Evolutionary conservation across 37 sponge, comb jelly and placozoan genomes (phyloP).

Genomic region (Bolinopsis microptera): DNA sequence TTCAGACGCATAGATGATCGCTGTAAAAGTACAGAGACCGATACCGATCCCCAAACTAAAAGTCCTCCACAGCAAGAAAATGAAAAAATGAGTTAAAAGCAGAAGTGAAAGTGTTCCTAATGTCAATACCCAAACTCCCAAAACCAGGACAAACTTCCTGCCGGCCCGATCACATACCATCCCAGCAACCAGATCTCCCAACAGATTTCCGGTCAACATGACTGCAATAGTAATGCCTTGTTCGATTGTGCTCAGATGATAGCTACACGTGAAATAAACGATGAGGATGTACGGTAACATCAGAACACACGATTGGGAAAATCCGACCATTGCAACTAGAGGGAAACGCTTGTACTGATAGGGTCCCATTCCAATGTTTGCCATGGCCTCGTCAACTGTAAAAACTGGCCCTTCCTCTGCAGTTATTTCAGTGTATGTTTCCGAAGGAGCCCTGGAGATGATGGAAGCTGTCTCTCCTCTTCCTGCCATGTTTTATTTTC

Average conservation of each 20-base stretch:
- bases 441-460: background rate
- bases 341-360: background rate
- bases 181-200: constrained; percentile 12
- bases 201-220: background rate
- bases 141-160: background rate
- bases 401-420: background rate
- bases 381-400: background rate
- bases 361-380: background rate
- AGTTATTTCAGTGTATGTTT: background rate
- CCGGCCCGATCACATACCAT: background rate
- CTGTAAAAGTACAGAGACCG: background rate
- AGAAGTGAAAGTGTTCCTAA: background rate
- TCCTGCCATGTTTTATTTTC: background rate
- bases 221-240: background rate
- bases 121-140: background rate
- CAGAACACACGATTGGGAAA: background rate
- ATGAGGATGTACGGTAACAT: background rate
- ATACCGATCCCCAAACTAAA: background rate
- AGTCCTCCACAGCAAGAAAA: background rate
- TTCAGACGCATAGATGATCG: background rate
- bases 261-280: constrained; percentile 8
- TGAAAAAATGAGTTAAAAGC: background rate
- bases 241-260: background rate
- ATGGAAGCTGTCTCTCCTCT: background rate
- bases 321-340: background rate